These are phyloP conservation scores for Rotaria macrura DNA, from an alignment of 2,888 invertebrate genomes.

Conservation along the genomic window DNA sequence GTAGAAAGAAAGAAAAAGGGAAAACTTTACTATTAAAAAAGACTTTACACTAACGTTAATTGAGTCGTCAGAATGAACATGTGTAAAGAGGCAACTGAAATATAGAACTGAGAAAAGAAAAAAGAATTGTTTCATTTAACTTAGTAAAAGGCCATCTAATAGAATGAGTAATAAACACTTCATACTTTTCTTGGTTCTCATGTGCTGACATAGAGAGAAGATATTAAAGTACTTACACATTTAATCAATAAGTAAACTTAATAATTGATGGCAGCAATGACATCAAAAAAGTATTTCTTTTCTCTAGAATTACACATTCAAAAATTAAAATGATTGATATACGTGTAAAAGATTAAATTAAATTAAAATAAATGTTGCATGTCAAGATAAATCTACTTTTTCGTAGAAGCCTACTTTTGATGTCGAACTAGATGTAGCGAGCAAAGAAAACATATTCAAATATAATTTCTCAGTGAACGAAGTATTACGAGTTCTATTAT, in stretches of 20 bases:
- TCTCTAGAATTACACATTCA: too few species aligned
- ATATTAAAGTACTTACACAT: too few species aligned
- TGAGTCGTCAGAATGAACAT: background rate
- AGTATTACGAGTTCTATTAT: background rate
- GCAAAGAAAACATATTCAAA: background rate
- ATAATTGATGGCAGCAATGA: background rate
- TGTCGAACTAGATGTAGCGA: too few species aligned
- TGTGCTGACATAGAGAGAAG: too few species aligned
- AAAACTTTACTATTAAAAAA: background rate
- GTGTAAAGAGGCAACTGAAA: background rate
- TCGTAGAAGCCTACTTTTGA: background rate
- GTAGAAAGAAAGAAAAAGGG: background rate
- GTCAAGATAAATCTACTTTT: fast-evolving
- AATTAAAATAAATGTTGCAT: too few species aligned
- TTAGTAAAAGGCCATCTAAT: background rate
- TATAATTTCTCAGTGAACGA: background rate
- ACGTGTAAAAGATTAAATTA: background rate
- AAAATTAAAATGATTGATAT: background rate
- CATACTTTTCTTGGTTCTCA: too few species aligned
- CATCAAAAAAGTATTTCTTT: background rate
- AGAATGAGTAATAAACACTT: background rate
- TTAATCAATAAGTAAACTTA: background rate
- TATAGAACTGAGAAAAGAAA: background rate
- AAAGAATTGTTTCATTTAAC: background rate
- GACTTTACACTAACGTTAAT: background rate